Base-by-base conservation (phyloP, 1,140 invertebrate species). In the Diprion similis region DNA sequence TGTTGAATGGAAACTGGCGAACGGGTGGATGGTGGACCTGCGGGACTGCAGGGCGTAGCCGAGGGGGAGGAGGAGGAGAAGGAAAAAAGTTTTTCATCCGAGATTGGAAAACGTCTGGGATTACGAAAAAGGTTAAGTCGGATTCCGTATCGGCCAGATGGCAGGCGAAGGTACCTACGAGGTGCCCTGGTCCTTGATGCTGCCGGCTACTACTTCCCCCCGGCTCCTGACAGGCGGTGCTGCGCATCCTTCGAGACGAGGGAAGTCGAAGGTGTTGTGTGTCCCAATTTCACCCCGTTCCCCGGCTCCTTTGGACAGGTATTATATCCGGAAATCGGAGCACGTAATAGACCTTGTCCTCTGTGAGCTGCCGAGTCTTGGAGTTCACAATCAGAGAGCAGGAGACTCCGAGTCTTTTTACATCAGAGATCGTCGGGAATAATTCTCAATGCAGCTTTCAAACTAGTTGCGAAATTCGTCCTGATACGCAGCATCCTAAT, bases 91-190 rank as follows among this genome's bases (percentile, higher is more conserved):
- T 79, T 81, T 78, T 83, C 82, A 76, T 83, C 78, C 74, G 80
- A 81, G 82, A 84, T 84, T 84, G 81, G 80, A 82, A 82, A 85
- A 82, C 80, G 83, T 83, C 82, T 83, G 83, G 82, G 82, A 84
- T 85, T 66, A 46, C 51, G 70, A 66, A 78, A 74, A 74, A 78
- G 71, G 73, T 75, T 77, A 79, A 79, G 78, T 77, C 78, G 81
- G 82, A 83, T 84, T 82, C 81, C 81, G 78, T 83, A 84, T 85
- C 83, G 81, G 75, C 80, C 84, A 86, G 84, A 86, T 85, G 84
- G 83, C 81, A 80, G 79, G 78, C 84, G 82, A 71, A 75, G 73
- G 76, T 18, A 17, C 66, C n/a, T 37, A 45, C 11, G 11, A 11
- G 3, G 66, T 45, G 66, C 11, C 11, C 51, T 17, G 51, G 51